Base-by-base conservation (phyloP, 2,797 vertebrate species). In the Microcaecilia unicolor region DNA sequence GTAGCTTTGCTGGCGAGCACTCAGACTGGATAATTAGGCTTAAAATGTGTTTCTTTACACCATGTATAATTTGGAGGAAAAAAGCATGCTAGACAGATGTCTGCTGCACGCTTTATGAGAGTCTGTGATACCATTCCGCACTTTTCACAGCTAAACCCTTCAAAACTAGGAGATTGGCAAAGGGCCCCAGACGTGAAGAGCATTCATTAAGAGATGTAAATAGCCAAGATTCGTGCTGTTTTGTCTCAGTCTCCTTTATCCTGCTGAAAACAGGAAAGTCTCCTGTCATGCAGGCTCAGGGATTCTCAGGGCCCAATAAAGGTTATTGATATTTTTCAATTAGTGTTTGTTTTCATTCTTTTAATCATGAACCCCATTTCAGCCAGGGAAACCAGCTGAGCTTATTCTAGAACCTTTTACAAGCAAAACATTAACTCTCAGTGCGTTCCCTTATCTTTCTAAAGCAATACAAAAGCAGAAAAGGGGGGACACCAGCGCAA, bases 181-280 rank as follows among this genome's bases (percentile, higher is more conserved):
- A 74, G 52, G 47, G 50, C 48, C 47, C 37, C 51, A 74, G 73
- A 69, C 42, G 55, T 69, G 61, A 75, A 76, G 51, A 67, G 58
- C 64, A 68, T 76, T 79, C 72, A 74, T 79, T 80, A 76, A 68
- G 79, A 69, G 53, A 76, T 67, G 58, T 55, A 79, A 79, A 73
- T 69, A 69, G 64, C 52, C 41, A 63, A 71, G 64, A 72, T 74
- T 45, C 15, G 2, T 51, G 60, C 49, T 64, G 70, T 72, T 70
- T 78, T 76, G 68, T 79, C 69, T 76, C 67, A 48, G 24, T 58
- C 56, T 71, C 63, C 67, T 78, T 74, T 72, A 71, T 63, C 49
- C 55, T 51, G 52, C 55, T 64, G 58, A 69, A 77, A 81, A 76
- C 61, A 69, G 67, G 63, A 72, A 72, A 72, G 64, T 63, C 69